Evolutionary conservation across 2,888 invertebrate species (phyloP).

Genomic region (Mythimna loreyi): DNA sequence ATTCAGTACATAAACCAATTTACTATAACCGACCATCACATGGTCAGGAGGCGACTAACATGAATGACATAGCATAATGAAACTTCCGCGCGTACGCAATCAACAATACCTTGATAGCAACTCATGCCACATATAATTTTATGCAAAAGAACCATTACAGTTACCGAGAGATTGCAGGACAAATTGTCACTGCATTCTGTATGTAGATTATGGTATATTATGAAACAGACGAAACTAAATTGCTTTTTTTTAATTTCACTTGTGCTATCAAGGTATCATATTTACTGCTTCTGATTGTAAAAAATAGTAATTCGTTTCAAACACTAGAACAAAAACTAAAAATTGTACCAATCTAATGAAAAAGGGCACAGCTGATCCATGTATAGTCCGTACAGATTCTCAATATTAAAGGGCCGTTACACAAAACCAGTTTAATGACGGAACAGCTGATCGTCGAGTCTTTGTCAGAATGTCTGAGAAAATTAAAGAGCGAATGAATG

Average conservation of each 20-base stretch:
- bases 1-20: slow-evolving; percentile 59
- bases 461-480: slow-evolving; percentile 62
- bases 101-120: slow-evolving; percentile 74
- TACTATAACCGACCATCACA: slow-evolving; percentile 56
- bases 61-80: slow-evolving; percentile 77
- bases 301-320: neutral
- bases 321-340: neutral
- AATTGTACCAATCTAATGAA: neutral
- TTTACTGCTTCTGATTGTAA: neutral
- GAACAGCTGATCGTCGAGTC: slow-evolving; percentile 69
- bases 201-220: too few relatives aligned
- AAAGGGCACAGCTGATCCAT: slow-evolving; percentile 32
- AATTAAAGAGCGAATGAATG: slow-evolving; percentile 58
- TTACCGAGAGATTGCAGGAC: slow-evolving; percentile 40
- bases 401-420: slow-evolving; percentile 55
- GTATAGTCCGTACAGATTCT: slow-evolving; percentile 14
- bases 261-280: neutral
- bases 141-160: slow-evolving; percentile 60
- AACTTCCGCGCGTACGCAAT: slow-evolving; percentile 74
- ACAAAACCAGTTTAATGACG: slow-evolving; percentile 55
- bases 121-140: slow-evolving; percentile 68
- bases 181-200: slow-evolving; percentile 23
- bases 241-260: neutral
- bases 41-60: slow-evolving; percentile 59
- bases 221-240: slow-evolving; percentile 8